Conservation (phyloP, 2,113 vertebrate species). For the Serilophus lunatus region DNA sequence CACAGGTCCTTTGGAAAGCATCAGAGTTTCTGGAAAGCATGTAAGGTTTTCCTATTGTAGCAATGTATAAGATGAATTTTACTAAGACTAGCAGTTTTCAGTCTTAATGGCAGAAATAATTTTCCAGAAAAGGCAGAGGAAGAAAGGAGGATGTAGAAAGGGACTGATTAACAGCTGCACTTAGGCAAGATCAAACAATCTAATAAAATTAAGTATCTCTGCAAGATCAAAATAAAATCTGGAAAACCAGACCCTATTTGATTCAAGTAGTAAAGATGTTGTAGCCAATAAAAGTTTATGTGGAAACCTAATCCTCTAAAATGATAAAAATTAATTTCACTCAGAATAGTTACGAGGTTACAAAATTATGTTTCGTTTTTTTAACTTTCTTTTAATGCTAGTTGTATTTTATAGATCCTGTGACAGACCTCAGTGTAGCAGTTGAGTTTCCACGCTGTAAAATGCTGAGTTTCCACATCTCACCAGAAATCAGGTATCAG, state of each 20-base stretch:
- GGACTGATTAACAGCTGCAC: conserved; percentile 21
- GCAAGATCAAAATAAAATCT: conserved; percentile 10
- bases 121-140: background rate
- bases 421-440: background rate
- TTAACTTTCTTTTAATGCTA: background rate
- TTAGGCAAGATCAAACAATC: conserved; percentile 26
- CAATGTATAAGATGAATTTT: background rate
- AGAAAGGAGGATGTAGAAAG: background rate
- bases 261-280: background rate
- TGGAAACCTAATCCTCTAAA: background rate
- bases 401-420: background rate
- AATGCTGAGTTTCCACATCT: background rate
- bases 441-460: background rate
- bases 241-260: background rate
- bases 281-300: conserved; percentile 32
- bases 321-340: conserved; percentile 26
- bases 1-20: background rate
- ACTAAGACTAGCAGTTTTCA: background rate
- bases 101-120: background rate
- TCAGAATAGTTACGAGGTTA: background rate
- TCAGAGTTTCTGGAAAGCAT: background rate
- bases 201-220: conserved; percentile 43
- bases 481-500: background rate
- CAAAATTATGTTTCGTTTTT: background rate
- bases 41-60: background rate